Evolutionary conservation across 1,140 invertebrate genomes (phyloP).

Genomic region (Drosophila triauraria): DNA sequence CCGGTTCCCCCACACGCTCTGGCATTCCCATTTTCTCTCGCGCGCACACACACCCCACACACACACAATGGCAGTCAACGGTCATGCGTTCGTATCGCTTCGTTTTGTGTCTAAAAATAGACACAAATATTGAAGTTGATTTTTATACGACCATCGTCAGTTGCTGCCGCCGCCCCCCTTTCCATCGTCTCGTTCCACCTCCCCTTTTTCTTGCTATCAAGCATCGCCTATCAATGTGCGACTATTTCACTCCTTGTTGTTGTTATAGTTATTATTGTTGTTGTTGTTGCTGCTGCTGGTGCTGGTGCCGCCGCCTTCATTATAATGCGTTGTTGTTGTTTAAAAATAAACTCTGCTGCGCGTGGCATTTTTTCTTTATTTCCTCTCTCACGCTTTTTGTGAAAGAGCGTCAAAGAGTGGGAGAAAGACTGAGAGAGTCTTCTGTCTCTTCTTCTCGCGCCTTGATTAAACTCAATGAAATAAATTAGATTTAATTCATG

Average conservation of each 20-base stretch:
- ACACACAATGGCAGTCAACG: constrained; percentile 36
- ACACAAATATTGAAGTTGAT: constrained; percentile 83
- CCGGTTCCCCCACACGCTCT: constrained; percentile 11
- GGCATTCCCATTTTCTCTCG: constrained; percentile 26
- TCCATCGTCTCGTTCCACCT: constrained; percentile 10
- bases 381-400: constrained; percentile 19
- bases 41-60: constrained; percentile 11
- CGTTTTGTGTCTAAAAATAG: constrained; percentile 81
- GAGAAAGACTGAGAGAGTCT: background rate
- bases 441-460: constrained; percentile 27
- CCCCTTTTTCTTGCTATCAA: constrained; percentile 68
- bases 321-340: constrained; percentile 82
- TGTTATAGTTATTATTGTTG: constrained; percentile 46
- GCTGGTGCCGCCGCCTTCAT: constrained; percentile 53
- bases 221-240: constrained; percentile 78
- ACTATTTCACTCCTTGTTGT: constrained; percentile 58
- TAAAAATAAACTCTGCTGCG: constrained; percentile 80
- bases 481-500: constrained; percentile 76
- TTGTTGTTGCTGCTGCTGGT: constrained; percentile 22
- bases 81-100: constrained; percentile 72
- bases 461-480: constrained; percentile 72
- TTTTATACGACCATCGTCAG: constrained; percentile 66
- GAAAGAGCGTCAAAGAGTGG: background rate
- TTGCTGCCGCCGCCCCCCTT: background rate
- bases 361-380: constrained; percentile 71